Percentiles rank a stretch among this genome's conserved stretches.
Evolutionary conservation across 2,797 vertebrate genomes (phyloP).

Genomic region (Cygnus olor): DNA sequence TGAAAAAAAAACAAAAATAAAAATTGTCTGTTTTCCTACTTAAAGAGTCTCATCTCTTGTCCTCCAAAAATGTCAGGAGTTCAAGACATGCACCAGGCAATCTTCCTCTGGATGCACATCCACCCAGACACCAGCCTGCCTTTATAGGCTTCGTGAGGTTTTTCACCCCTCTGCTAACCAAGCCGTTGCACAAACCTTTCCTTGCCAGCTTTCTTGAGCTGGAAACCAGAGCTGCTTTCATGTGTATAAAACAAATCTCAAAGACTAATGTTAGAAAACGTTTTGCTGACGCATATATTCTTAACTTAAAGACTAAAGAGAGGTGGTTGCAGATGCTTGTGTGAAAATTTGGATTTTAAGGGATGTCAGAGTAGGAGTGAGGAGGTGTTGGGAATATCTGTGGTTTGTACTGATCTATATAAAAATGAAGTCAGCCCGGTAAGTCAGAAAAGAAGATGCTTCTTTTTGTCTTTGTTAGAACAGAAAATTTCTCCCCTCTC

Average conservation of each 20-base stretch:
- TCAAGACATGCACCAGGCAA: background rate
- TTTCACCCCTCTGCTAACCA: background rate
- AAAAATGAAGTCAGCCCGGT: background rate
- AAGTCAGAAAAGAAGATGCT: background rate
- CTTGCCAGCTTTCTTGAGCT: background rate
- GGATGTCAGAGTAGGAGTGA: conserved; percentile 22
- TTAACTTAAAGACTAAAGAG: background rate
- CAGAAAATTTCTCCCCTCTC: background rate
- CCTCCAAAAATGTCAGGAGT: background rate
- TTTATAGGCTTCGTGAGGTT: background rate
- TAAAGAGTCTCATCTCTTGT: background rate
- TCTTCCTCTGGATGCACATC: background rate
- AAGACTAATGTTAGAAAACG: background rate
- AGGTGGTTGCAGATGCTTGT: background rate
- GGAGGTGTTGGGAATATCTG: conserved; percentile 3
- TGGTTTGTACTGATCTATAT: background rate
- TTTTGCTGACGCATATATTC: background rate
- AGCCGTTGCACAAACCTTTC: background rate
- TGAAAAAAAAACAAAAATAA: background rate
- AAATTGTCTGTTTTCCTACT: background rate
- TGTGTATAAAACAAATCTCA: background rate
- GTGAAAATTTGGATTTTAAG: background rate
- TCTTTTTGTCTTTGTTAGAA: background rate
- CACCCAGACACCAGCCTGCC: background rate
- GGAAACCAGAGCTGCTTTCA: conserved; percentile 15